These are phyloP conservation scores for Apis cerana DNA, from an alignment of 1,140 invertebrate species.

Conservation along the genomic window DNA sequence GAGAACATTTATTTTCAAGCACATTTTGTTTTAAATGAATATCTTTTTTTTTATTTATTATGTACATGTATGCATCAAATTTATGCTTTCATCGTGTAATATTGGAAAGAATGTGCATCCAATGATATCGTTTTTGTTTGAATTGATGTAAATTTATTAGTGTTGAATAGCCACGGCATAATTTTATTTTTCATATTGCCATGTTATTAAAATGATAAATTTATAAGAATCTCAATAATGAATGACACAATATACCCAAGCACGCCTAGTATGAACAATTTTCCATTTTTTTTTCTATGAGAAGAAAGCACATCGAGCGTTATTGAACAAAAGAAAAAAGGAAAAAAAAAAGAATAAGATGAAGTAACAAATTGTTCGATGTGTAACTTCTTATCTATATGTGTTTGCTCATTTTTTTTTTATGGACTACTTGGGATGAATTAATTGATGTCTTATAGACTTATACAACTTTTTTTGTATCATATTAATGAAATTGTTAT, in stretches of 20 bases:
- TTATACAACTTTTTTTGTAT: constrained; percentile 24
- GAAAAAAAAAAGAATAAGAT: not conserved
- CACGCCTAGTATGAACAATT: constrained; percentile 45
- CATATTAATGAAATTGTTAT: constrained; percentile 25
- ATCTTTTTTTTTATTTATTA: not conserved
- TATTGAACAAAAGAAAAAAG: not conserved
- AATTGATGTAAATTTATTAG: constrained; percentile 23
- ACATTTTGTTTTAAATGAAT: not conserved
- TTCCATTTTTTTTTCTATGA: not conserved
- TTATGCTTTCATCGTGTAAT: constrained; percentile 12
- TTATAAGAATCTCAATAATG: constrained; percentile 21
- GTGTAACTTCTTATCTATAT: constrained; percentile 37
- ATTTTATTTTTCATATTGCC: not conserved
- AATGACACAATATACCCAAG: constrained; percentile 45
- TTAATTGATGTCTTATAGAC: constrained; percentile 3
- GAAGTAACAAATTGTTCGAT: constrained; percentile 21
- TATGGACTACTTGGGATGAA: constrained; percentile 21
- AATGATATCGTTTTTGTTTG: constrained; percentile 44
- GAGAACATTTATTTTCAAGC: not conserved
- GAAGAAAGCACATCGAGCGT: constrained; percentile 36
- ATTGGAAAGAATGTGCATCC: constrained; percentile 36
- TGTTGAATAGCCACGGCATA: constrained; percentile 18
- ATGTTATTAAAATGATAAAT: constrained; percentile 5
- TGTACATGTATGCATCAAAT: constrained; percentile 17
- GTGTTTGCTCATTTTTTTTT: constrained; percentile 30